Evolutionary conservation across 2,113 vertebrate genomes (phyloP), one percentile per base, ranked within the genome.

Genomic region (Cygnus buccinator): DNA sequence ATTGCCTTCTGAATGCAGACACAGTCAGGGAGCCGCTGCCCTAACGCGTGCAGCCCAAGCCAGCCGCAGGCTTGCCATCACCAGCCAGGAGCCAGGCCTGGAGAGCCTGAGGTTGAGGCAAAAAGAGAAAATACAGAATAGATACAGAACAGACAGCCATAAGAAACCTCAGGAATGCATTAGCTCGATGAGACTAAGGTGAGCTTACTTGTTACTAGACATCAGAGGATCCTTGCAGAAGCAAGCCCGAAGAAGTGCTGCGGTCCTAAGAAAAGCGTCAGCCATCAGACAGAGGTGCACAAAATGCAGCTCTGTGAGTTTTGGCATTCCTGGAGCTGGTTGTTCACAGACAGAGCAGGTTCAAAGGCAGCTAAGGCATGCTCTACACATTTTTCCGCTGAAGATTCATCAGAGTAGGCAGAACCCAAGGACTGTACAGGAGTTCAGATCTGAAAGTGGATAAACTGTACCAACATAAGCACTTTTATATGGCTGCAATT

Each of bases 371-470:
- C 84, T 41, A 20, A 22, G 3, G 37, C 61, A 48, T 2, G 71
- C 48, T 33, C 44, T 67, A 10, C 37, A 12, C 9, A 1, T 39
- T 58, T 25, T 86, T 18, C 44, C 52, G 87, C 57, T 0, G 0
- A 6, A 52, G 46, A 33, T 72, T 5, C 68, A 39, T 31, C 11
- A 2, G 25, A 25, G 31, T 6, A 77, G 70, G 48, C 39, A 70
- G 55, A 85, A 18, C 39, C 9, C 1, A 2, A 68, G 55, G 19
- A 15, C 41, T 20, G 14, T 39, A 16, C 26, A 37, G 8, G 44
- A 70, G 85, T 41, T 72, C 31, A 17, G 68, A 41, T 15, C 37
- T 55, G 71, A 19, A 75, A 90, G 74, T 3, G 44, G 44, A 57
- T 2, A 5, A 62, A 15, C 26, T n/a, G 7, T 22, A 41, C 4